A percentile compares a stretch with the other conserved stretches of the same genome.
phyloP scores from a whole-genome alignment of 2,888 invertebrate genomes.

The Gari tellinella region DNA sequence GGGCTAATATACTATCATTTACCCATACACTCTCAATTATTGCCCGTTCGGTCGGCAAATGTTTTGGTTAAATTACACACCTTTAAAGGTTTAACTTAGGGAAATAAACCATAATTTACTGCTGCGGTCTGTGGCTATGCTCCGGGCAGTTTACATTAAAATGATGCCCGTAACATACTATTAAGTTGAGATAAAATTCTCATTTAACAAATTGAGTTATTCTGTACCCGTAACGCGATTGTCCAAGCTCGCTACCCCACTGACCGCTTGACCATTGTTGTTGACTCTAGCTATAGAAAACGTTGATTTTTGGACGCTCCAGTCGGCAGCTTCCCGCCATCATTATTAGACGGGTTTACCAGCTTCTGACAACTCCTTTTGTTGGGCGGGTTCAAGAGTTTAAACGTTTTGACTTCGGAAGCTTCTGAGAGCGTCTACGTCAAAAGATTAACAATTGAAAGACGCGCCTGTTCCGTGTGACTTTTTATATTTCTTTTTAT shows the following conservation, averaged over 20 bases:
- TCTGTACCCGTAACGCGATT: conserved; percentile 27
- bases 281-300: conserved; percentile 42
- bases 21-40: no score
- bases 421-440: conserved; percentile 5
- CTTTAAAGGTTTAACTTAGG: no score
- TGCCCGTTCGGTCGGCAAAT: no score
- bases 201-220: conserved; percentile 65
- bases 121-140: no score
- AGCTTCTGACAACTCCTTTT: conserved; percentile 46
- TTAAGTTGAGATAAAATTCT: conserved; percentile 58
- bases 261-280: no score
- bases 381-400: conserved; percentile 54
- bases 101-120: no score
- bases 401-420: conserved; percentile 49
- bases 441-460: background rate
- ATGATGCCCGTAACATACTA: conserved; percentile 26
- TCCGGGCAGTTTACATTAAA: no score
- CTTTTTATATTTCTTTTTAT: no score
- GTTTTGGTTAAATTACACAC: no score
- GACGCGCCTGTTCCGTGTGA: no score
- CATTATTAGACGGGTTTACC: conserved; percentile 36
- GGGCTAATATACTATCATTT: no score
- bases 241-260: no score
- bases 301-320: conserved; percentile 40
- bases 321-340: conserved; percentile 40